These are phyloP conservation scores for Salpingus planirostris DNA, from an alignment of 2,888 invertebrate genomes.

Conservation along the genomic window DNA sequence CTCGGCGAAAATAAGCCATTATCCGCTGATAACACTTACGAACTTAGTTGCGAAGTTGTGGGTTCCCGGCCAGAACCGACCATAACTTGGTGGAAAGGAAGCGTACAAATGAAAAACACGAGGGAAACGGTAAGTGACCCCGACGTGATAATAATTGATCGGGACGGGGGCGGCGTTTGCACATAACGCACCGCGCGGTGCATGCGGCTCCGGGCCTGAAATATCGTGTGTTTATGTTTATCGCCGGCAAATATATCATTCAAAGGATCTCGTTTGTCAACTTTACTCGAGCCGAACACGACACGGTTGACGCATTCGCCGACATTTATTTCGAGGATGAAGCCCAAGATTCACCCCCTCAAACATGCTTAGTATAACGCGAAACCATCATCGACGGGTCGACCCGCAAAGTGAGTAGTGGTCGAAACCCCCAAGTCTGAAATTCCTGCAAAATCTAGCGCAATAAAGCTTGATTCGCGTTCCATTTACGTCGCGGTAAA, in stretches of 20 bases:
- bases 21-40: conserved; percentile 62
- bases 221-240: conserved; percentile 18
- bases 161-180: background rate
- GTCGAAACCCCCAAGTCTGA: too few species aligned
- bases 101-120: conserved; percentile 55
- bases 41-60: conserved; percentile 62
- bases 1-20: conserved; percentile 61
- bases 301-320: conserved; percentile 7
- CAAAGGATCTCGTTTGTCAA: conserved; percentile 17
- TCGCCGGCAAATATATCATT: conserved; percentile 17
- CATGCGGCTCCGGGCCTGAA: too few species aligned
- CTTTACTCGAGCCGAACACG: conserved; percentile 12
- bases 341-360: too few species aligned
- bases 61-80: conserved; percentile 70
- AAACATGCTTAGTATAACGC: too few species aligned
- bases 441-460: too few species aligned
- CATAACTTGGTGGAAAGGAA: conserved; percentile 72
- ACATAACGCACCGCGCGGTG: too few species aligned
- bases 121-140: conserved; percentile 53
- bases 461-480: too few species aligned
- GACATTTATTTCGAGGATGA: conserved; percentile 15
- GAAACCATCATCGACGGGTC: too few species aligned
- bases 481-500: too few species aligned
- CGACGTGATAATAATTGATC: conserved; percentile 1
- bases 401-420: too few species aligned